Percentiles rank a stretch among this genome's conserved stretches.
Conservation (phyloP, 35 echinoderm and acorn worm genomes). For the Patiria miniata region DNA sequence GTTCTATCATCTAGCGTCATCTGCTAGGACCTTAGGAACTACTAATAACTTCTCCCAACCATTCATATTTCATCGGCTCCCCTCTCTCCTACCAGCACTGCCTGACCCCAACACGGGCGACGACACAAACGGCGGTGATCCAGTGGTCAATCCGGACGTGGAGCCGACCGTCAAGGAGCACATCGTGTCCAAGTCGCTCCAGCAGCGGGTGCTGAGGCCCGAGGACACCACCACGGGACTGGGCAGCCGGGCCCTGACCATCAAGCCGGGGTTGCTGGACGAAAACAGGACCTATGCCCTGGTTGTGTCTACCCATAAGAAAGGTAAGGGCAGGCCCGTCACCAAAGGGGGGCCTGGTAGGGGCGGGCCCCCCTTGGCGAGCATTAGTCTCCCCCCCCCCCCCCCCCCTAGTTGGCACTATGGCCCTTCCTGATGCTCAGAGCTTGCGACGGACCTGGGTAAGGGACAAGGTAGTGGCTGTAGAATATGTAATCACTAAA, state of each 20-base stretch:
- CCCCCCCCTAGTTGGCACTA: too few relatives aligned
- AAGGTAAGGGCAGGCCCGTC: slow-evolving; percentile 58
- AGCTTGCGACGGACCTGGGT: too few relatives aligned
- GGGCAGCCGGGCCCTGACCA: slow-evolving; percentile 49
- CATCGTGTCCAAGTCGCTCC: slow-evolving; percentile 36
- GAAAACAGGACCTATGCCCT: slow-evolving; percentile 86
- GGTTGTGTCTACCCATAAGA: slow-evolving; percentile 31
- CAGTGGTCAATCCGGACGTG: background rate
- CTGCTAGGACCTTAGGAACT: too few relatives aligned
- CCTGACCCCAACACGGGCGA: background rate
- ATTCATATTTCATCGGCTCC: too few relatives aligned
- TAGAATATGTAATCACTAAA: too few relatives aligned
- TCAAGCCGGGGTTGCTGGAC: slow-evolving; percentile 55
- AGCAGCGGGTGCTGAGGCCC: slow-evolving; percentile 21
- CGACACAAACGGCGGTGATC: slow-evolving; percentile 7
- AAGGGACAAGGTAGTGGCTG: too few relatives aligned
- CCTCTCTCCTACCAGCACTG: background rate
- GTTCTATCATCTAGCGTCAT: too few relatives aligned
- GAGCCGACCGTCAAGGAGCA: slow-evolving; percentile 30
- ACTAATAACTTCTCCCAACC: too few relatives aligned
- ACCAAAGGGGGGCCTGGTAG: too few relatives aligned
- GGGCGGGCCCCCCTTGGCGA: too few relatives aligned
- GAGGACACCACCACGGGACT: slow-evolving; percentile 51
- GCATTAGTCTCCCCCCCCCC: too few relatives aligned
- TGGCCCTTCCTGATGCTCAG: too few relatives aligned